Percentiles rank a stretch among this genome's conserved stretches.
Conservation (phyloP, 2,888 invertebrate genomes). For the Clusia tigrina region DNA sequence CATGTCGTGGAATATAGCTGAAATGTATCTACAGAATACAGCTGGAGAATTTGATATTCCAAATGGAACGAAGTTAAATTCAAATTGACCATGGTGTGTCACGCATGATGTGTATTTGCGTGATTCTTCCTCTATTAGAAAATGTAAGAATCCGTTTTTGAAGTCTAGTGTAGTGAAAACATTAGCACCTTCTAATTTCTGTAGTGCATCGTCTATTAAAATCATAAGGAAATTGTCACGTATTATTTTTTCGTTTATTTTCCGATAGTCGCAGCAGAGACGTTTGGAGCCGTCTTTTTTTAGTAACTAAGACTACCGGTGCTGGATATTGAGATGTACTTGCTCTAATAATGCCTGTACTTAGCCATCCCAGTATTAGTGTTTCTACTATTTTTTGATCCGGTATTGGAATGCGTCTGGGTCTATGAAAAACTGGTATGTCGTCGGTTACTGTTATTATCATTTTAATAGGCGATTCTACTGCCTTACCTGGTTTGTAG, state of each 20-base stretch:
- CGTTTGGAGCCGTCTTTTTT: conserved; percentile 26
- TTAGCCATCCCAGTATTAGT: neutral
- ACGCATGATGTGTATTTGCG: conserved; percentile 37
- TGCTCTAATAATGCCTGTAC: neutral
- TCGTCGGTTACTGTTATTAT: neutral
- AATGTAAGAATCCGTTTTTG: conserved; percentile 35
- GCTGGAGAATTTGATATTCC: conserved; percentile 27
- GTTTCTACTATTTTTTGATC: neutral
- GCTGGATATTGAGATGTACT: neutral
- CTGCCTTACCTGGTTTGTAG: neutral
- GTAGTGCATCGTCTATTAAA: conserved; percentile 23
- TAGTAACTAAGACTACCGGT: conserved; percentile 24
- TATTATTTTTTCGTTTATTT: conserved; percentile 25
- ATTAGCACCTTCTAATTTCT: conserved; percentile 24
- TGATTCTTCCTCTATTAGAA: conserved; percentile 31
- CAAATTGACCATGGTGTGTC: conserved; percentile 36
- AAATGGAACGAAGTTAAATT: conserved; percentile 33
- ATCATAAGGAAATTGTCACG: conserved; percentile 24
- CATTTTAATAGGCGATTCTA: neutral
- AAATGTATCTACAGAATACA: conserved; percentile 21
- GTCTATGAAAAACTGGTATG: neutral
- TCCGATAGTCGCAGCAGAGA: conserved; percentile 30
- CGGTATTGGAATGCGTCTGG: no score
- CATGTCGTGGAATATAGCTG: conserved; percentile 8
- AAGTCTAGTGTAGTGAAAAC: conserved; percentile 35